Conservation (phyloP, 2,797 vertebrate genomes). For the Parotocinclus haroldoi region DNA sequence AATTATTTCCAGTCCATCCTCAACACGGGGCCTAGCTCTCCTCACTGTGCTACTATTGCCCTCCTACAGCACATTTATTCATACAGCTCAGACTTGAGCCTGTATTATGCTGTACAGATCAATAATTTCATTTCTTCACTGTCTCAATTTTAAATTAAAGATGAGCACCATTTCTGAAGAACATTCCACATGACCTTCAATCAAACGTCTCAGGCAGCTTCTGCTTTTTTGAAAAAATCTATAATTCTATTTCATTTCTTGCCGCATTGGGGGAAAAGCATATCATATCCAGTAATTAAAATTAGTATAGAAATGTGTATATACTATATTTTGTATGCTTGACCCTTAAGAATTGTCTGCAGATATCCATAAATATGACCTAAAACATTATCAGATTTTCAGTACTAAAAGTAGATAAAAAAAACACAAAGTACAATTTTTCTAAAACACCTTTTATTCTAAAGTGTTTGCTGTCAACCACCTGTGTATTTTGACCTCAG, state of each 20-base stretch:
- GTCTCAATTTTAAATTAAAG: constrained; percentile 75
- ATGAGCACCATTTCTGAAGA: constrained; percentile 15
- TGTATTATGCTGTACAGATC: constrained; percentile 55
- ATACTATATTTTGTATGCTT: too few relatives aligned
- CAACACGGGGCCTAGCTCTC: not conserved
- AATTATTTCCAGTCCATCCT: not conserved
- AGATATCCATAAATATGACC: too few relatives aligned
- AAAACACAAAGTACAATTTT: too few relatives aligned
- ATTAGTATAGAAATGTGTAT: too few relatives aligned
- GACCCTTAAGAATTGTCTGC: too few relatives aligned
- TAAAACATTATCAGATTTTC: too few relatives aligned
- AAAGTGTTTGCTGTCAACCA: too few relatives aligned
- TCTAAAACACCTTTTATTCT: too few relatives aligned
- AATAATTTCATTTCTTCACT: constrained; percentile 71
- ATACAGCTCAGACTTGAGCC: constrained; percentile 4
- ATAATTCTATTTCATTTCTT: not conserved
- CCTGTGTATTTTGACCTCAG: too few relatives aligned
- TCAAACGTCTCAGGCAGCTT: constrained; percentile 15
- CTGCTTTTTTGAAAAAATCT: not conserved
- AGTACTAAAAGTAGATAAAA: too few relatives aligned
- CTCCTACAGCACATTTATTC: constrained; percentile 18
- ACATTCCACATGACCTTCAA: constrained; percentile 34
- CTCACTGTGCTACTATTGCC: constrained; percentile 8
- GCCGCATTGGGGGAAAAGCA: too few relatives aligned
- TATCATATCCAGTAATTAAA: too few relatives aligned